Percentiles rank a stretch among this genome's conserved stretches.
Conservation (phyloP, 1,140 invertebrate species). For the Hypothenemus hampei region DNA sequence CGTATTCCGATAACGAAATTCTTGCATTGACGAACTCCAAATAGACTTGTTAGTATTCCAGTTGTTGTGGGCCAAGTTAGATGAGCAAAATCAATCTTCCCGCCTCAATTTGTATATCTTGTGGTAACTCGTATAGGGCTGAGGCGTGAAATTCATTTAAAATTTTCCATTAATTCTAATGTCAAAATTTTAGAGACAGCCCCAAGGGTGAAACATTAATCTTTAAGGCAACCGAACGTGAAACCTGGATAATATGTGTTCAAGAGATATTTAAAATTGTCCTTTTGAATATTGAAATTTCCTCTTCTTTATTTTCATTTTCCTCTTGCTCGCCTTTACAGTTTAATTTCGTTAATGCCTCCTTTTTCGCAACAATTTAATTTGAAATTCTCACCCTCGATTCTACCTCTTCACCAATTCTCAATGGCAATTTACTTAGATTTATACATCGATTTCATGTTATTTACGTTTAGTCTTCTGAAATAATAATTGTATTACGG, state of each 20-base stretch:
- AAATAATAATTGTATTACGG: too few species aligned
- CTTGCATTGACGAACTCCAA: conserved; percentile 2
- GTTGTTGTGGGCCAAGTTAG: not conserved
- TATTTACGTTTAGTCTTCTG: not conserved
- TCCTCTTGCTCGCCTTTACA: too few species aligned
- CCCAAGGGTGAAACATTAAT: conserved; percentile 3
- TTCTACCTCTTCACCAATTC: not conserved
- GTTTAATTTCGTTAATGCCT: too few species aligned
- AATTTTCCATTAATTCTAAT: conserved; percentile 9
- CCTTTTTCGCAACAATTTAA: too few species aligned
- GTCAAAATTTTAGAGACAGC: conserved; percentile 8
- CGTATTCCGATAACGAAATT: too few species aligned
- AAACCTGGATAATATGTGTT: too few species aligned
- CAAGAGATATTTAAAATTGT: too few species aligned
- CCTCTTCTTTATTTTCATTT: too few species aligned
- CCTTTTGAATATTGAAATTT: too few species aligned
- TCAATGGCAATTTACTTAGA: not conserved
- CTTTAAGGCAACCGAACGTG: too few species aligned
- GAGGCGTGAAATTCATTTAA: conserved; percentile 3
- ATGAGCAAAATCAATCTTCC: conserved; percentile 11
- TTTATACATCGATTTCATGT: not conserved
- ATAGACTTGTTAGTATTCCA: conserved; percentile 9
- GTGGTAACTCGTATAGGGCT: not conserved
- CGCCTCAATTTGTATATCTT: conserved; percentile 1
- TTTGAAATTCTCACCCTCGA: conserved; percentile 1